A percentile compares a stretch with the other conserved stretches of the same genome.
phyloP scores from a whole-genome alignment of 1,140 invertebrate genomes.

The Steinernema feltiae region DNA sequence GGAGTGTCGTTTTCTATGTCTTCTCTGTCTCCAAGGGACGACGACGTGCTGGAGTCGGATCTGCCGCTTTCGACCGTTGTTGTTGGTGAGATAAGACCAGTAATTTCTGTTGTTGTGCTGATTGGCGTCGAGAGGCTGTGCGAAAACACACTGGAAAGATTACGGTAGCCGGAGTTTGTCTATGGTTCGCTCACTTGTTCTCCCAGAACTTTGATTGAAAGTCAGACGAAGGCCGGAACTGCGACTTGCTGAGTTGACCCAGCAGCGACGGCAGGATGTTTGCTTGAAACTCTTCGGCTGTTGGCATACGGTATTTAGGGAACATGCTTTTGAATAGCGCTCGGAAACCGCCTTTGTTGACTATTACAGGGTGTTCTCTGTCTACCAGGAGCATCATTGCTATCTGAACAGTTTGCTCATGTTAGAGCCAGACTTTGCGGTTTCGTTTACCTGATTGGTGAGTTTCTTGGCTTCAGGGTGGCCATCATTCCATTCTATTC shows the following conservation, averaged over 20 bases:
- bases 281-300: slow-evolving; percentile 23
- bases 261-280: slow-evolving; percentile 20
- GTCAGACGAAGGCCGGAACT: not conserved
- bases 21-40: not conserved
- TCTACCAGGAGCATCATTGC: slow-evolving; percentile 37
- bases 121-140: not conserved
- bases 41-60: slow-evolving; percentile 12
- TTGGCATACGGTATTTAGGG: slow-evolving; percentile 28
- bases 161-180: not conserved
- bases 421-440: not conserved
- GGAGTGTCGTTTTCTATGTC: slow-evolving; percentile 6
- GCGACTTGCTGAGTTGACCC: slow-evolving; percentile 18
- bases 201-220: slow-evolving; percentile 9
- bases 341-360: slow-evolving; percentile 32
- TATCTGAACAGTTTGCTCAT: too few species aligned
- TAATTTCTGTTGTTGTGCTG: not conserved
- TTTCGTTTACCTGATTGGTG: slow-evolving; percentile 14
- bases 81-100: slow-evolving; percentile 8
- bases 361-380: slow-evolving; percentile 21
- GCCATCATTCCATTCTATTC: slow-evolving; percentile 7
- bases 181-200: slow-evolving; percentile 19
- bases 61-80: slow-evolving; percentile 15
- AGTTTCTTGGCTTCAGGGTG: slow-evolving; percentile 23
- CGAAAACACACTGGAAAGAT: not conserved
- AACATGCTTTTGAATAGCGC: slow-evolving; percentile 21